phyloP scores from a whole-genome alignment of 2,888 invertebrate species.

The Ceriagrion tenellum region DNA sequence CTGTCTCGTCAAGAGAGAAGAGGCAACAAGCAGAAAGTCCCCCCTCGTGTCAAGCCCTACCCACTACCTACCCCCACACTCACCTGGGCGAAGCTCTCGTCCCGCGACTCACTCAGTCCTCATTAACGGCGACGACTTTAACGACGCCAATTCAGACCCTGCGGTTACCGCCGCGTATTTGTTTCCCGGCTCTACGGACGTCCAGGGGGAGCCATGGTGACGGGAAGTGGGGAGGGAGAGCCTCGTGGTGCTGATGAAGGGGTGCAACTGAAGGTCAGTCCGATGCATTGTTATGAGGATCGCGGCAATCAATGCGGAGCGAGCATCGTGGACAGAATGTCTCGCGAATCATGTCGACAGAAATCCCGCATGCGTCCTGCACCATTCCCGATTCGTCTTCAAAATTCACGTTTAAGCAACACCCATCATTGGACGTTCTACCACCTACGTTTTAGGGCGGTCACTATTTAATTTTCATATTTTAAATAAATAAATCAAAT shows the following conservation, averaged over 20 bases:
- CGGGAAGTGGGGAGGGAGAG: background rate
- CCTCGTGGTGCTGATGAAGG: too few relatives aligned
- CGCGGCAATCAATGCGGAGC: background rate
- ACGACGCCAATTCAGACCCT: conserved; percentile 57
- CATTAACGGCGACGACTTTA: conserved; percentile 57
- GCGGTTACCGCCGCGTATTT: conserved; percentile 25
- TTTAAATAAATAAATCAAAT: too few relatives aligned
- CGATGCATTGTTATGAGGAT: background rate
- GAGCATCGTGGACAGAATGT: too few relatives aligned
- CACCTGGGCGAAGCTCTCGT: background rate
- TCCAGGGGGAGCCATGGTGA: background rate
- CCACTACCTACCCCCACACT: background rate
- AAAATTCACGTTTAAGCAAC: too few relatives aligned
- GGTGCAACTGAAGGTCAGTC: background rate
- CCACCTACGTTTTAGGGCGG: too few relatives aligned
- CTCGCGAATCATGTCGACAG: too few relatives aligned
- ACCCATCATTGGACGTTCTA: too few relatives aligned
- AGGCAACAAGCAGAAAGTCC: conserved; percentile 13
- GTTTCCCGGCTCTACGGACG: background rate
- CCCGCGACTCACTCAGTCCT: conserved; percentile 39
- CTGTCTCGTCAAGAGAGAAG: background rate
- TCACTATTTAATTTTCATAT: too few relatives aligned
- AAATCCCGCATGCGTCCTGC: too few relatives aligned
- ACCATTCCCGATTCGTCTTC: too few relatives aligned
- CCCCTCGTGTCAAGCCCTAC: background rate